Conservation (phyloP, 1,140 invertebrate species). For the Babylonia areolata region DNA sequence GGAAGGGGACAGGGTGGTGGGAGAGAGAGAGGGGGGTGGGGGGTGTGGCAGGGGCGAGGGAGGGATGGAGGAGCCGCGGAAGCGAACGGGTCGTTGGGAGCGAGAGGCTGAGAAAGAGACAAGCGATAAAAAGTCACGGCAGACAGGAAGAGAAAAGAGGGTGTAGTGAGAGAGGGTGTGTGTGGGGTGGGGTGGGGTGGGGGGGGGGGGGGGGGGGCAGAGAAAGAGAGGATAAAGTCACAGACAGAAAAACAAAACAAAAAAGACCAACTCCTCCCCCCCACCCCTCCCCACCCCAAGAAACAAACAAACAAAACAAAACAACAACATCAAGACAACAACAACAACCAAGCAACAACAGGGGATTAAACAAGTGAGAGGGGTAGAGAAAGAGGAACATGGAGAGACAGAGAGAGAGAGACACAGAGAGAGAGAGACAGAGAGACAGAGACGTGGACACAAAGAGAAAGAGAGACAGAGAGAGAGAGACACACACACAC, state of each 20-base stretch:
- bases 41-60: neutral
- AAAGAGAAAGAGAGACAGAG: neutral
- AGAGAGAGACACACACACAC: too few relatives aligned
- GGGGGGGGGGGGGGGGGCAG: neutral
- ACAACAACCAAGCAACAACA: too few relatives aligned
- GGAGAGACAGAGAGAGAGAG: neutral
- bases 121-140: neutral
- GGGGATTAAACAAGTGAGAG: neutral
- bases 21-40: neutral
- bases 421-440: neutral
- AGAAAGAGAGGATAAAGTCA: neutral
- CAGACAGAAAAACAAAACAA: neutral
- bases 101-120: neutral
- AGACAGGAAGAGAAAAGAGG: neutral
- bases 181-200: neutral
- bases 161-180: neutral
- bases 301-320: too few relatives aligned
- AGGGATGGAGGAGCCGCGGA: neutral
- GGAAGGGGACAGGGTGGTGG: neutral
- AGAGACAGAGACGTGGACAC: neutral
- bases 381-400: neutral
- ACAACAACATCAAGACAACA: too few relatives aligned
- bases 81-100: neutral
- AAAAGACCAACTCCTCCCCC: too few relatives aligned
- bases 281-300: too few relatives aligned